A percentile compares a stretch with the other conserved stretches of the same genome.
phyloP scores from a whole-genome alignment of 1,140 invertebrate species.

The Mamestra configurata region DNA sequence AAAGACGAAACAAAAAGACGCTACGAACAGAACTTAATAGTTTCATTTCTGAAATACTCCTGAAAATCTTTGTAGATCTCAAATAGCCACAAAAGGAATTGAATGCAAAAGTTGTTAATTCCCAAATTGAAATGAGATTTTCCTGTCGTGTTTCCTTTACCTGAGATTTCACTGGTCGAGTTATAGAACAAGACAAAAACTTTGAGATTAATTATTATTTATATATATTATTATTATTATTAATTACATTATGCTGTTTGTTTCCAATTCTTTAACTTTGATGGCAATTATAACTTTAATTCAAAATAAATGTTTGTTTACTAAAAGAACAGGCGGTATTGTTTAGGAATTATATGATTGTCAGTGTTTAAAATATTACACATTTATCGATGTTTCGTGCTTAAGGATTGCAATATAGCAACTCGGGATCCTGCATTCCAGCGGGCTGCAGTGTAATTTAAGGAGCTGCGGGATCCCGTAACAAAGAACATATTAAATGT shows the following conservation, averaged over 20 bases:
- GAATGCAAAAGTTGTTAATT: not conserved
- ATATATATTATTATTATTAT: conserved; percentile 16
- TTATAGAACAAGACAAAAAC: conserved; percentile 33
- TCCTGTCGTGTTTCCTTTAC: not conserved
- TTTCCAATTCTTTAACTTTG: conserved; percentile 26
- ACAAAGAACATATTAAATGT: too few relatives aligned
- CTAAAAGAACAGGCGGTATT: too few relatives aligned
- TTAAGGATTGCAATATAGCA: too few relatives aligned
- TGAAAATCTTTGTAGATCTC: not conserved
- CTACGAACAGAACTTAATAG: not conserved
- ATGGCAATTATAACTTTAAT: not conserved
- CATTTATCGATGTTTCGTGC: too few relatives aligned
- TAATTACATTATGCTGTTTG: conserved; percentile 36
- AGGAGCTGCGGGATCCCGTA: too few relatives aligned
- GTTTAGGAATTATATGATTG: too few relatives aligned
- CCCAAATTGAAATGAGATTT: conserved; percentile 16
- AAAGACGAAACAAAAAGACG: not conserved
- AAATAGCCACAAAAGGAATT: not conserved
- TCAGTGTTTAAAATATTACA: too few relatives aligned
- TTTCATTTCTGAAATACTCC: not conserved
- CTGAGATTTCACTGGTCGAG: not conserved
- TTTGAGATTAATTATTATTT: too few relatives aligned
- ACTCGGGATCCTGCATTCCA: too few relatives aligned
- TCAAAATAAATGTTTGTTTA: not conserved
- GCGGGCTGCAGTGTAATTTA: too few relatives aligned